These are phyloP conservation scores for Paguma larvata DNA, from an alignment of 2,797 vertebrate genomes.

Conservation along the genomic window DNA sequence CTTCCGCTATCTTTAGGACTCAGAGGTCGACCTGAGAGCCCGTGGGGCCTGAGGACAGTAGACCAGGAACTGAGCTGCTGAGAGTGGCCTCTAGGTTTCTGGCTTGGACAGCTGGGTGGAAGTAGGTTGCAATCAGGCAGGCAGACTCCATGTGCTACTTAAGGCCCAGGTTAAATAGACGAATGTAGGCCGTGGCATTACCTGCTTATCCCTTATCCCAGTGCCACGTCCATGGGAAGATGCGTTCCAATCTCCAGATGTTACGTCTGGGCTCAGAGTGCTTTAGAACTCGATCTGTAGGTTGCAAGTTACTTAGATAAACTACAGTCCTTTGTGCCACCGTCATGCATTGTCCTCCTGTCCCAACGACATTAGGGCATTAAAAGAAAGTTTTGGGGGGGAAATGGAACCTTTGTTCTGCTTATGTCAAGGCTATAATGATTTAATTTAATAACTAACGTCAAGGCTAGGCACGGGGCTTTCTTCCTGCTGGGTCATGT, in stretches of 20 bases:
- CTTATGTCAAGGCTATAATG: background rate
- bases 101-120: background rate
- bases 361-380: background rate
- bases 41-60: background rate
- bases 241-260: background rate
- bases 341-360: background rate
- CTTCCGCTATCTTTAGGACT: background rate
- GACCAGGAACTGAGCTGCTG: no score
- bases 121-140: background rate
- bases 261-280: background rate
- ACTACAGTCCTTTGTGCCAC: background rate
- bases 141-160: background rate
- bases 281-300: background rate
- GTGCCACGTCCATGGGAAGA: background rate
- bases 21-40: background rate
- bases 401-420: background rate
- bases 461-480: background rate
- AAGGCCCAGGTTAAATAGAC: background rate
- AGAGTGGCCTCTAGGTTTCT: background rate
- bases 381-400: background rate
- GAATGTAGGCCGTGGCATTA: background rate
- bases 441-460: background rate
- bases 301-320: background rate
- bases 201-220: background rate
- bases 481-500: background rate